Percentiles rank a stretch among this genome's conserved stretches.
phyloP scores from a whole-genome alignment of 2,797 vertebrate genomes.

The Bradypodion pumilum region DNA sequence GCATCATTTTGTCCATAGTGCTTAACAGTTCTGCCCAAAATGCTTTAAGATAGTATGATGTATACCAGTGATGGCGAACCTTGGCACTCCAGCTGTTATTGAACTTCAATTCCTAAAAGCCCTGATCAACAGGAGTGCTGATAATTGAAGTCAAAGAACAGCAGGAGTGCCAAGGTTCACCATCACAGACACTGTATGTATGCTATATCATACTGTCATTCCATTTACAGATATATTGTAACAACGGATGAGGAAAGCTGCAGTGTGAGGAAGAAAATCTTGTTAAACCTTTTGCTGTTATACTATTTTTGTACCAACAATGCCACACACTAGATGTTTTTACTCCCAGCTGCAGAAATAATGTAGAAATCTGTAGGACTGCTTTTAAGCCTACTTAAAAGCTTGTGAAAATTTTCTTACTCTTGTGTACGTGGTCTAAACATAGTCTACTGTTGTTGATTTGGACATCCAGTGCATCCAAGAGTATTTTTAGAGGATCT shows the following conservation, averaged over 20 bases:
- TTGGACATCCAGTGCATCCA: neutral
- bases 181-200: too few relatives aligned
- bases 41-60: neutral
- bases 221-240: neutral
- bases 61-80: too few relatives aligned
- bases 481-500: neutral
- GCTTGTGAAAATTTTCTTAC: neutral
- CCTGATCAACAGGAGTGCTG: too few relatives aligned
- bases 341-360: neutral
- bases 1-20: neutral
- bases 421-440: neutral
- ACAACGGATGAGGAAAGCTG: neutral
- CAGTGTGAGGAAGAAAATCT: neutral
- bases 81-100: too few relatives aligned
- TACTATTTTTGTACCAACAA: neutral
- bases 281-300: neutral
- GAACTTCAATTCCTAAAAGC: too few relatives aligned
- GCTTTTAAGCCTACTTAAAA: neutral
- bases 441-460: neutral
- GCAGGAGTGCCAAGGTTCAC: too few relatives aligned
- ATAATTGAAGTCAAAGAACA: too few relatives aligned
- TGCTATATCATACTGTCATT: neutral
- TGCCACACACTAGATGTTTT: neutral
- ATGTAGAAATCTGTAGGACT: neutral
- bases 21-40: neutral